These are phyloP conservation scores for Halichoerus grypus DNA, from an alignment of 2,113 vertebrate species.

Conservation along the genomic window DNA sequence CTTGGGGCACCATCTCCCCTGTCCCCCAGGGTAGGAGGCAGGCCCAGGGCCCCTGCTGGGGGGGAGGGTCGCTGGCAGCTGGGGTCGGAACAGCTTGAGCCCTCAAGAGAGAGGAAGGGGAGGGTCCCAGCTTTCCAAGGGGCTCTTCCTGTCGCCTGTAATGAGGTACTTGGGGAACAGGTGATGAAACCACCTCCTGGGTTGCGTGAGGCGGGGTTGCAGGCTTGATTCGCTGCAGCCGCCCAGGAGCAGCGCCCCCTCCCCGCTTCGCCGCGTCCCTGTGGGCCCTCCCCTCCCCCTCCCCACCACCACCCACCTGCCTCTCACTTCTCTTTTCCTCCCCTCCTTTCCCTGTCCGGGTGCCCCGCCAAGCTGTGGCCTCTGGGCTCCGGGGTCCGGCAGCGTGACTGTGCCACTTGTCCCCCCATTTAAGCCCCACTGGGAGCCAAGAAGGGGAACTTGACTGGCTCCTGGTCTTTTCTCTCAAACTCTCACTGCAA, in stretches of 20 bases:
- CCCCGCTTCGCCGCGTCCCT: conserved; percentile 15
- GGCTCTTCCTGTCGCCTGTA: conserved; percentile 76
- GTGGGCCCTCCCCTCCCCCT: conserved; percentile 36
- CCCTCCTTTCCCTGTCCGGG: not conserved
- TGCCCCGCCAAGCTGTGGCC: not conserved
- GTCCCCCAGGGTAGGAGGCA: not conserved
- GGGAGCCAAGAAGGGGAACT: not conserved
- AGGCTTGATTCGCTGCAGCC: not conserved
- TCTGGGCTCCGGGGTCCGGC: not conserved
- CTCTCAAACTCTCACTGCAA: not conserved
- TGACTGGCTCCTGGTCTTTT: not conserved
- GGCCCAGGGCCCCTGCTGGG: not conserved
- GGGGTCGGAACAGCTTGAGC: not conserved
- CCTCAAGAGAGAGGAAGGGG: conserved; percentile 40
- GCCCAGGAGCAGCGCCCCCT: conserved; percentile 45
- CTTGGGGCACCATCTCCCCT: not conserved
- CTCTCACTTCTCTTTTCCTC: conserved; percentile 78
- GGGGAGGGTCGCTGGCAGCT: conserved; percentile 25
- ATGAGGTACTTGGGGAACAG: conserved; percentile 81
- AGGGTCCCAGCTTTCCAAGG: conserved; percentile 63
- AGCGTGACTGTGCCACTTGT: not conserved
- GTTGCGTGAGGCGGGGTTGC: conserved; percentile 74
- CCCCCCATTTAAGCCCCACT: not conserved
- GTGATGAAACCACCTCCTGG: conserved; percentile 78
- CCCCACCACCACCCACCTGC: conserved; percentile 53